Evolutionary conservation across 1,140 invertebrate genomes (phyloP).

Genomic region (Radopholus similis): DNA sequence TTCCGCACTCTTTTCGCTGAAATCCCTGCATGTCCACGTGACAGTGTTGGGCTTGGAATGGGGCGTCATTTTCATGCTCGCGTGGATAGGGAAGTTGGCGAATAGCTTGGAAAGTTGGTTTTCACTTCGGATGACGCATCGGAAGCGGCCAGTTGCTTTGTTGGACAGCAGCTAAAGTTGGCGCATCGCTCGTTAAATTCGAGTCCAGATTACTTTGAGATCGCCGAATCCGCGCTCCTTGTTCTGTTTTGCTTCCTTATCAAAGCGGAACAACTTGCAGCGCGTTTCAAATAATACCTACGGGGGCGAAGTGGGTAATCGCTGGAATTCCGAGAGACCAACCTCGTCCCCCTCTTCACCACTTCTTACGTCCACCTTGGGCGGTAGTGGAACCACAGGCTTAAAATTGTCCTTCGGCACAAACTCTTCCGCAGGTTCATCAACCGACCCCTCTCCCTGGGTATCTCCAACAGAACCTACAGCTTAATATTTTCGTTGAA

Average conservation of each 20-base stretch:
- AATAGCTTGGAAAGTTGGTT: constrained; percentile 64
- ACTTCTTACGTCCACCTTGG: constrained; percentile 54
- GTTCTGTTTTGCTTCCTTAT: constrained; percentile 59
- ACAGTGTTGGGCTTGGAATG: constrained; percentile 3
- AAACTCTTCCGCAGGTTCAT: constrained; percentile 29
- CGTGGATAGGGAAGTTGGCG: constrained; percentile 54
- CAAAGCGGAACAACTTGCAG: constrained; percentile 47
- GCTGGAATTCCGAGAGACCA: not conserved
- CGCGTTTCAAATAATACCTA: constrained; percentile 42
- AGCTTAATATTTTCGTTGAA: not conserved
- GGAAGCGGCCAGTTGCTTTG: constrained; percentile 27
- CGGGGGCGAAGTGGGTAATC: not conserved
- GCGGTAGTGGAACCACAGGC: constrained; percentile 62
- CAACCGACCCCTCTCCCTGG: constrained; percentile 14
- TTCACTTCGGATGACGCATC: constrained; percentile 61
- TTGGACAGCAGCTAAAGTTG: constrained; percentile 22
- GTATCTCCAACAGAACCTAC: not conserved
- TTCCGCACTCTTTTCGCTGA: no score
- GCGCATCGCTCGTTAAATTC: not conserved
- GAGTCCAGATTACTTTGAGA: constrained; percentile 59
- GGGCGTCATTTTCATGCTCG: not conserved
- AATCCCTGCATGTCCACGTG: constrained; percentile 10
- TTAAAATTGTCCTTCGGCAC: constrained; percentile 56
- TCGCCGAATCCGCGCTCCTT: constrained; percentile 64
- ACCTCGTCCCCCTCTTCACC: constrained; percentile 52